Evolutionary conservation across 2,888 invertebrate species (phyloP).

Genomic region (Priocnemis perturbator): DNA sequence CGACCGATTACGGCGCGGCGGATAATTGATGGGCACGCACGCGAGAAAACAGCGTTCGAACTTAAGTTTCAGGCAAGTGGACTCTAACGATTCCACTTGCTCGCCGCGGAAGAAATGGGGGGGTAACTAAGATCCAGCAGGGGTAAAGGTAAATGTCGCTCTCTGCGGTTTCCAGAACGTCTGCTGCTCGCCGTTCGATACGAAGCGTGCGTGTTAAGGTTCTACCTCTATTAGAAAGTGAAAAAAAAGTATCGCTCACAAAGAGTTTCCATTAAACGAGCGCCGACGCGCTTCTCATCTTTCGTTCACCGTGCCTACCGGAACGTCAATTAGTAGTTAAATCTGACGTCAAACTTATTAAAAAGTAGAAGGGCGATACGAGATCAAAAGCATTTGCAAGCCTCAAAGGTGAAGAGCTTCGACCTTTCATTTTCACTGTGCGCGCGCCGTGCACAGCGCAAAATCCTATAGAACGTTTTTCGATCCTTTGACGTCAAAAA

Average conservation of each 20-base stretch:
- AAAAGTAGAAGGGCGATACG: slow-evolving; percentile 35
- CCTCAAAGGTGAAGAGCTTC: slow-evolving; percentile 32
- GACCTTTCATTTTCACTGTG: slow-evolving; percentile 36
- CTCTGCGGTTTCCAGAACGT: no score
- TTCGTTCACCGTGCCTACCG: slow-evolving; percentile 29
- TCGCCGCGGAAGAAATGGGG: no score
- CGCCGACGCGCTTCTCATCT: slow-evolving; percentile 1
- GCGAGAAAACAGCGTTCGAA: no score
- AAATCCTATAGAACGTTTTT: slow-evolving; percentile 40
- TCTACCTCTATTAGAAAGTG: no score
- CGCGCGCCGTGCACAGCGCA: slow-evolving; percentile 15
- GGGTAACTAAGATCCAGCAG: no score
- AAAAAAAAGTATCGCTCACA: slow-evolving; percentile 19
- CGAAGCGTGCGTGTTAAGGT: no score
- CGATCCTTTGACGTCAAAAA: slow-evolving; percentile 51
- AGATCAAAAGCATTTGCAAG: slow-evolving; percentile 38
- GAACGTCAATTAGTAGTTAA: slow-evolving; percentile 32
- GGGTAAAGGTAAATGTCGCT: no score
- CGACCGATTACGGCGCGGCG: no score
- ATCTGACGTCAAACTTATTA: slow-evolving; percentile 36
- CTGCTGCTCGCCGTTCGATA: no score
- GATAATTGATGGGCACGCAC: no score
- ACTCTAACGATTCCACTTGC: no score
- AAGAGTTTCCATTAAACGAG: slow-evolving; percentile 29
- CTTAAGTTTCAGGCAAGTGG: no score